A percentile compares a stretch with the other conserved stretches of the same genome.
phyloP scores from a whole-genome alignment of 2,888 invertebrate species.

The Teinopalpus imperialis region DNA sequence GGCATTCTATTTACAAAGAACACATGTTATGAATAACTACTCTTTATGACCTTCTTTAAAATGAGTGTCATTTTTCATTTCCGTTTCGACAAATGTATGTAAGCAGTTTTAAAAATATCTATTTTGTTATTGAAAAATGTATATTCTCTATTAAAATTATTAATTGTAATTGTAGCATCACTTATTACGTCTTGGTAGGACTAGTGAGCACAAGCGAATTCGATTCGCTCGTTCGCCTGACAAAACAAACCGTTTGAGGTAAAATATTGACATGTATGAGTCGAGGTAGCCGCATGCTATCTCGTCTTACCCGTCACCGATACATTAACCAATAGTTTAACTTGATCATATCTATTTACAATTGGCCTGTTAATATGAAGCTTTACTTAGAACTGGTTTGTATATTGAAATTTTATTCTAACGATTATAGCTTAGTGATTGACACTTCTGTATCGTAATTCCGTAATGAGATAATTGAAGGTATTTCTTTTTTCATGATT shows the following conservation, averaged over 20 bases:
- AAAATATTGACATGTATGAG: conserved; percentile 45
- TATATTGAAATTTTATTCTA: conserved; percentile 15
- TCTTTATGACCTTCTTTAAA: too few relatives aligned
- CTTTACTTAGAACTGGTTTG: conserved; percentile 43
- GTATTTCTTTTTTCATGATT: too few relatives aligned
- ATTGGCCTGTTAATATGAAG: conserved; percentile 52
- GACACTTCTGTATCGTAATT: conserved; percentile 1
- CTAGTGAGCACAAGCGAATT: conserved; percentile 12
- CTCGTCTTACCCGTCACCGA: conserved; percentile 68
- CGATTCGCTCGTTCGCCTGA: conserved; percentile 14
- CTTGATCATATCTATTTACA: conserved; percentile 68
- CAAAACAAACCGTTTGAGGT: conserved; percentile 9
- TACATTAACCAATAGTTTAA: conserved; percentile 79
- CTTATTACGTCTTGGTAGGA: too few relatives aligned
- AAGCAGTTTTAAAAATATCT: too few relatives aligned
- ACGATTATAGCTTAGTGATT: conserved; percentile 4
- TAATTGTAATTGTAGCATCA: too few relatives aligned
- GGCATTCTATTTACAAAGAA: too few relatives aligned
- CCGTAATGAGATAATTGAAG: conserved; percentile 2
- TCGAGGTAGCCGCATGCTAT: conserved; percentile 57
- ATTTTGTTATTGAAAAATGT: too few relatives aligned
- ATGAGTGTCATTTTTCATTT: too few relatives aligned
- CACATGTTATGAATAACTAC: too few relatives aligned
- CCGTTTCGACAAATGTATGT: too few relatives aligned
- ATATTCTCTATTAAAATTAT: too few relatives aligned